Evolutionary conservation across 1,140 invertebrate genomes (phyloP).

Genomic region (Helicoverpa armigera): DNA sequence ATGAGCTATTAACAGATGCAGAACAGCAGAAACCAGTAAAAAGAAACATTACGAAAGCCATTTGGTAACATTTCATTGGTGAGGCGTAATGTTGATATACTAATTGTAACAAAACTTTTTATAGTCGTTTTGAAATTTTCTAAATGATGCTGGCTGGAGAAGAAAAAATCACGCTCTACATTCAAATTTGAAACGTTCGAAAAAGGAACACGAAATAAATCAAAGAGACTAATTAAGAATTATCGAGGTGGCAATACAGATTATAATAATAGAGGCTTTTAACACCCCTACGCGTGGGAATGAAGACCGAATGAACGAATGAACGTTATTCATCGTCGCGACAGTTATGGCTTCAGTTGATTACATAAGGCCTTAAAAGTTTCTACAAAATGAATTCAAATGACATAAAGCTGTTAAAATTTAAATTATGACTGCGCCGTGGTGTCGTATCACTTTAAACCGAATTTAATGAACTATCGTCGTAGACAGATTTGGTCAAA

Average conservation of each 20-base stretch:
- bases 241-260: conserved; percentile 51
- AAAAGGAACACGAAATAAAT: conserved; percentile 47
- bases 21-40: conserved; percentile 1
- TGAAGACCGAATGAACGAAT: conserved; percentile 15
- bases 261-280: conserved; percentile 55
- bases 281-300: conserved; percentile 57
- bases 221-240: conserved; percentile 51
- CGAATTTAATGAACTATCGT: conserved; percentile 37
- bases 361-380: conserved; percentile 45
- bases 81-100: conserved; percentile 7
- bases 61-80: conserved; percentile 16
- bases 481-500: conserved; percentile 10
- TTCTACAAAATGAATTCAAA: conserved; percentile 40
- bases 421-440: conserved; percentile 33
- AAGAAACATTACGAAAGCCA: conserved; percentile 35
- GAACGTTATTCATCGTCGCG: conserved; percentile 41
- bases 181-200: conserved; percentile 18
- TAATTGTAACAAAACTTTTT: conserved; percentile 13
- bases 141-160: conserved; percentile 1
- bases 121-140: conserved; percentile 1
- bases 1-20: conserved; percentile 24
- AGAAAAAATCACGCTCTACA: neutral
- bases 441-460: conserved; percentile 17
- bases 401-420: conserved; percentile 44
- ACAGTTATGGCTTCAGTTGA: conserved; percentile 50